Conservation (phyloP, 2,113 vertebrate genomes). For the Nesoenas mayeri region DNA sequence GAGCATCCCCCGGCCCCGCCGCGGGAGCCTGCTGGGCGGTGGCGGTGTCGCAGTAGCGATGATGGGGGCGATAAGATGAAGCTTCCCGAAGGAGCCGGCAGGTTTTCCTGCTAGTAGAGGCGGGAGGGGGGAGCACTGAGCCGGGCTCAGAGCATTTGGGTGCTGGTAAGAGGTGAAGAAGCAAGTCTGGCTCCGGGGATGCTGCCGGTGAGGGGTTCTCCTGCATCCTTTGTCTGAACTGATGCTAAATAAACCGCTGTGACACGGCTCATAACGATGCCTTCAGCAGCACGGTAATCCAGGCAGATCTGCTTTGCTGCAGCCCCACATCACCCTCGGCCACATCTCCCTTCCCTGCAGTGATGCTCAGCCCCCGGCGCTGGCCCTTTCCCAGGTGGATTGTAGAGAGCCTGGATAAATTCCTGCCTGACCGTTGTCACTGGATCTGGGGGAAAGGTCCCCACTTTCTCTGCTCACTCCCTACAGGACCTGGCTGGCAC, state of each 20-base stretch:
- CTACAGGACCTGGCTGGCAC: not conserved
- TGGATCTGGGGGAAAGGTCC: not conserved
- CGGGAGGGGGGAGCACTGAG: not conserved
- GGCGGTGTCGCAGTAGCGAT: not conserved
- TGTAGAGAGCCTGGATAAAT: not conserved
- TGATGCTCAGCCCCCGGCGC: not conserved
- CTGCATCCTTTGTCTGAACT: constrained; percentile 13
- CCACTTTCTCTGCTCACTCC: rapidly evolving
- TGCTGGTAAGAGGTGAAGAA: not conserved
- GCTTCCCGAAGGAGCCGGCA: constrained; percentile 6
- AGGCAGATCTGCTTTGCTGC: not conserved
- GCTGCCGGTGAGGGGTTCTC: not conserved
- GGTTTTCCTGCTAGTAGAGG: not conserved
- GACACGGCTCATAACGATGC: not conserved
- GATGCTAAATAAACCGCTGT: not conserved
- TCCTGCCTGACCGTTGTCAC: not conserved
- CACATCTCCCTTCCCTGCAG: not conserved
- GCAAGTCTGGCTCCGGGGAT: not conserved
- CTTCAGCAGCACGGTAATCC: not conserved
- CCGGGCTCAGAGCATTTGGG: not conserved
- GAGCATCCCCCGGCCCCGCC: not conserved
- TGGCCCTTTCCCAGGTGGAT: not conserved
- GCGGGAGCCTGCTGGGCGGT: not conserved
- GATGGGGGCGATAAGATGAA: not conserved
- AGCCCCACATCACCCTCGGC: not conserved